Evolutionary conservation across 2,113 vertebrate genomes (phyloP).

Genomic region (Mobula hypostoma): DNA sequence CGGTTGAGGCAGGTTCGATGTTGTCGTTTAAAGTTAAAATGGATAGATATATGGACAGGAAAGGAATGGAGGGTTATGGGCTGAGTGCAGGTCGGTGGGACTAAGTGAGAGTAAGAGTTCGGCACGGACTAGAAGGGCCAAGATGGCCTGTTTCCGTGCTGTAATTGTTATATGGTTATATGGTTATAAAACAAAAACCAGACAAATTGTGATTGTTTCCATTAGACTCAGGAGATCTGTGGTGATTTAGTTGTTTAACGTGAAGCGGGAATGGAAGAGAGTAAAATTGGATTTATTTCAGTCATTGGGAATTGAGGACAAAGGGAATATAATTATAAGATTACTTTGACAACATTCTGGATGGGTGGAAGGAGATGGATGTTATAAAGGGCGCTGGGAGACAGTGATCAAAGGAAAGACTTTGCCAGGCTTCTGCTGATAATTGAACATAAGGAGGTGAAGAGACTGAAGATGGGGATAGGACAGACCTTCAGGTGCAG

Average conservation of each 20-base stretch:
- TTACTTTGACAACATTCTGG: not conserved
- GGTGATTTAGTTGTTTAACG: not conserved
- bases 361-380: not conserved
- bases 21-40: too few relatives aligned
- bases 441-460: not conserved
- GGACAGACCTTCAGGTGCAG: not conserved
- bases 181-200: too few relatives aligned
- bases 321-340: not conserved
- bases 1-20: too few relatives aligned
- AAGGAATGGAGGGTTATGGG: too few relatives aligned
- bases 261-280: not conserved
- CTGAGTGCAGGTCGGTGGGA: too few relatives aligned
- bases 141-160: too few relatives aligned
- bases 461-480: not conserved
- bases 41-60: too few relatives aligned
- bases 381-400: not conserved
- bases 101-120: too few relatives aligned
- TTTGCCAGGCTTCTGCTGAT: not conserved
- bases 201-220: not conserved
- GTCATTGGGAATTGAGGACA: not conserved
- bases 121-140: too few relatives aligned
- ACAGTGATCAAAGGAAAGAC: not conserved
- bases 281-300: not conserved
- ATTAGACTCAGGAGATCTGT: not conserved
- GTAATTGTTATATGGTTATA: too few relatives aligned